A percentile compares a stretch with the other conserved stretches of the same genome.
These are phyloP conservation scores for Macquaria australasica DNA, from an alignment of 2,113 vertebrate genomes.

Conservation along the genomic window DNA sequence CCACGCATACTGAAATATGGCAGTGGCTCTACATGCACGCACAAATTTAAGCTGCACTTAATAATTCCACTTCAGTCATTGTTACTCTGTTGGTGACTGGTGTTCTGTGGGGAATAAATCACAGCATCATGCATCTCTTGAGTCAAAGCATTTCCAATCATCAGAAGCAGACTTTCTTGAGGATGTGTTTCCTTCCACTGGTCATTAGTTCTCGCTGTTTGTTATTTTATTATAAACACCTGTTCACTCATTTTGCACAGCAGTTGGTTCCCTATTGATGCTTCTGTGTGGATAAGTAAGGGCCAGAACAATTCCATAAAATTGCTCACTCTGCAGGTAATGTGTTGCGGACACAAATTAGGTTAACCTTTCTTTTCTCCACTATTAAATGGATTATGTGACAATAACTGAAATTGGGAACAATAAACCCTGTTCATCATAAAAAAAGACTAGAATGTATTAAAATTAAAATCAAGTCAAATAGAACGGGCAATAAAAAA, in stretches of 20 bases:
- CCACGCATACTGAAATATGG: neutral
- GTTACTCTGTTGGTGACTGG: neutral
- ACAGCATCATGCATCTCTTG: neutral
- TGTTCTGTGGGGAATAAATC: constrained; percentile 1
- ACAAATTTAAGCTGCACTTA: constrained; percentile 10
- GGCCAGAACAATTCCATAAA: constrained; percentile 3
- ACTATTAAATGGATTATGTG: neutral
- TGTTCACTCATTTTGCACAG: constrained; percentile 43
- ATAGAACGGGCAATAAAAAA: no score
- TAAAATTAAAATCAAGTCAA: neutral
- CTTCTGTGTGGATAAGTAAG: constrained; percentile 3
- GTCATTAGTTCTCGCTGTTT: constrained; percentile 39
- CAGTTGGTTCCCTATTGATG: constrained; percentile 32
- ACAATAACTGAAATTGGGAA: neutral
- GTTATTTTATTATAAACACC: constrained; percentile 42
- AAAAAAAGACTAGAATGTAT: neutral
- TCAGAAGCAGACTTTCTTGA: constrained; percentile 20
- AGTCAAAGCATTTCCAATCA: constrained; percentile 26
- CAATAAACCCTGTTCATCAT: neutral
- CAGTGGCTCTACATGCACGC: neutral
- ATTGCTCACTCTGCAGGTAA: constrained; percentile 25
- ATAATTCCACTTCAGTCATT: constrained; percentile 7
- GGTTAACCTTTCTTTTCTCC: neutral
- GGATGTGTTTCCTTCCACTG: neutral
- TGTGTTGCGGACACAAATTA: constrained; percentile 12